Evolutionary conservation across 2,888 invertebrate species (phyloP), one percentile per base, ranked within the genome.

Genomic region (Glyphotaelius pellucidus): DNA sequence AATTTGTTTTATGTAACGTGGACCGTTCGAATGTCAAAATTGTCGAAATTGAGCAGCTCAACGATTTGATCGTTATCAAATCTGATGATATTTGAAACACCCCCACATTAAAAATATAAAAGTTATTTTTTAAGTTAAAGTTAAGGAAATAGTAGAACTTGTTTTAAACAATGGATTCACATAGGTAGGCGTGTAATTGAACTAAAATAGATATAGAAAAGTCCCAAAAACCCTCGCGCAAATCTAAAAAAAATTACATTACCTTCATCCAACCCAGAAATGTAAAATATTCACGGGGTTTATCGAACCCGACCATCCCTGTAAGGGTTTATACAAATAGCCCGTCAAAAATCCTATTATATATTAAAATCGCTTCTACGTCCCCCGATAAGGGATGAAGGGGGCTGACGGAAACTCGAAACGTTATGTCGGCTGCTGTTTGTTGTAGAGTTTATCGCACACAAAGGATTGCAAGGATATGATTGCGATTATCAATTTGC

Each of bases 311-410:
- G 30, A 25, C 81, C 1, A 12, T 15, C 31, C 32, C 32, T 81
- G 31, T 14, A 2, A 81, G 81, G 81, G 81, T 81, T 88, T 47
- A 88, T 88, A 88, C 79, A 88, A 88, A 88, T 88, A 79, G 31
- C 30, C 88, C 79, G 79, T 88, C 88, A 88, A 88, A 88, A 88
- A 67, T 88, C 88, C 88, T 80, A 90, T 90, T 90, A 90, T 80
- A 35, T 81, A 90, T 81, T 90, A 90, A 90, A 90, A 90, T 84
- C 81, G 80, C 32, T 90, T 32, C 81, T n/a, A 30, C 83, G 52
- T 80, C 90, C 90, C 81, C 67, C 32, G 47, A 80, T 67, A 67
- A 67, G 52, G 25, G 25, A 67, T 86, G 35, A 86, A 25, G 86
- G 86, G 86, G 86, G 81, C 15, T 25, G 86, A 15, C n/a, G n/a